Evolutionary conservation across 1,140 invertebrate species (phyloP), one percentile per base, ranked within the genome.

Genomic region (Panonychus citri): DNA sequence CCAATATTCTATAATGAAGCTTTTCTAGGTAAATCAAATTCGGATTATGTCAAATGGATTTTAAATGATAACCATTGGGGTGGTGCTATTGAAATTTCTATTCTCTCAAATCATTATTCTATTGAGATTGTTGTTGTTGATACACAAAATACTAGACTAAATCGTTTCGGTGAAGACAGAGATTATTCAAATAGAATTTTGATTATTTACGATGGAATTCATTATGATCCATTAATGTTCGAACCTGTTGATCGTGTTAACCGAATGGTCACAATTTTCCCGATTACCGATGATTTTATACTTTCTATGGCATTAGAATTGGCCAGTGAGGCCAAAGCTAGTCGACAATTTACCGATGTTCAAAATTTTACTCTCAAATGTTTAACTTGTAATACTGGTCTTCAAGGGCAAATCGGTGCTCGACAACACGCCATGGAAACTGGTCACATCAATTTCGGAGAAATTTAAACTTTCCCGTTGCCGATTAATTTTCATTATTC

Each of bases 41-140:
- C 70, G 0, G 83, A 87, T 60, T 96, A 96, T 66, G 87, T 83
- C 65, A 71, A 76, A 1, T 90, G 86, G 86, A 90, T 91, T 60
- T 71, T 78, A 53, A 79, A 66, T 59, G 65, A 67, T 27, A 60
- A 62, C 26, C 67, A 86, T 0, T 96, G 91, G 91, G 90, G 90
- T 59, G 90, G 91, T 62, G 89, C 83, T 46, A 95, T 96, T 62
- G 91, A 96, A 73, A 72, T 89, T 3, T 72, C 87, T 3, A 85
- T 95, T 57, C 70, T 96, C n/a, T 82, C 84, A 3, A 78, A 80
- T 64, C 82, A 83, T 70, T 94, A 85, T 71, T 79, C 81, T 40
- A 70, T 91, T 59, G 89, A 96, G 75, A 93, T 95, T 69, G 86
- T 81, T 62, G 89, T 93, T 8, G 81, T 94, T 3, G 85, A 95